These are phyloP conservation scores for Orchestes rusci DNA, from an alignment of 2,888 invertebrate species.

Conservation along the genomic window DNA sequence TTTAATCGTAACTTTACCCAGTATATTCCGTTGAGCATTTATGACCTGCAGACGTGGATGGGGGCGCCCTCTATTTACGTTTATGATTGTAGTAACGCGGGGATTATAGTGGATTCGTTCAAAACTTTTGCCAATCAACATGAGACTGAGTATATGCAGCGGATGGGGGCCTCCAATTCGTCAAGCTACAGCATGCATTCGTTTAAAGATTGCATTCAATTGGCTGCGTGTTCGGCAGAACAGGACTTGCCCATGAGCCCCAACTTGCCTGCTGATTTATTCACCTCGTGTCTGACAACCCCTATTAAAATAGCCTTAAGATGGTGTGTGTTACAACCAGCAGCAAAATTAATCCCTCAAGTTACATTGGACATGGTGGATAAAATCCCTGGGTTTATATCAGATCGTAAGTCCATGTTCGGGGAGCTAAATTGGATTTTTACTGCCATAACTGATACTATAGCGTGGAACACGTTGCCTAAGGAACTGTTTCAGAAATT, in stretches of 20 bases:
- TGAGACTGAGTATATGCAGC: constrained; percentile 65
- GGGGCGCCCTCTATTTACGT: constrained; percentile 98
- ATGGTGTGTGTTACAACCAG: constrained; percentile 88
- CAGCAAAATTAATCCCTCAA: constrained; percentile 72
- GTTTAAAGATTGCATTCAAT: constrained; percentile 88
- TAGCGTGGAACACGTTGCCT: constrained; percentile 96
- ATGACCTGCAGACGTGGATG: constrained; percentile 99
- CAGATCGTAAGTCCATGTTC: constrained; percentile 92
- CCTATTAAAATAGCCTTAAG: constrained; percentile 93
- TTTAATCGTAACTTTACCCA: constrained; percentile 98
- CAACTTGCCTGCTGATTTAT: constrained; percentile 93
- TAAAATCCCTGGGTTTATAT: constrained; percentile 92
- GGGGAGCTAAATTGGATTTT: constrained; percentile 99
- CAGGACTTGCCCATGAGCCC: constrained; percentile 96
- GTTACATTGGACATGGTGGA: constrained; percentile 83
- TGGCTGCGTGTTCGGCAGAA: constrained; percentile 91
- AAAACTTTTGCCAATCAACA: constrained; percentile 86
- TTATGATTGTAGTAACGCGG: constrained; percentile 98
- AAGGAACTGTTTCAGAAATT: constrained; percentile 92
- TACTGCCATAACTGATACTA: constrained; percentile 98
- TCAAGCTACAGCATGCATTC: constrained; percentile 43
- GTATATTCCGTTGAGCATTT: constrained; percentile 97
- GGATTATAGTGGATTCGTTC: constrained; percentile 88
- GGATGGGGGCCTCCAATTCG: constrained; percentile 13
- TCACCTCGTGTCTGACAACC: constrained; percentile 96